Percentiles rank a stretch among this genome's conserved stretches.
Evolutionary conservation across 2,113 vertebrate species (phyloP).

Genomic region (Okapia johnstoni): DNA sequence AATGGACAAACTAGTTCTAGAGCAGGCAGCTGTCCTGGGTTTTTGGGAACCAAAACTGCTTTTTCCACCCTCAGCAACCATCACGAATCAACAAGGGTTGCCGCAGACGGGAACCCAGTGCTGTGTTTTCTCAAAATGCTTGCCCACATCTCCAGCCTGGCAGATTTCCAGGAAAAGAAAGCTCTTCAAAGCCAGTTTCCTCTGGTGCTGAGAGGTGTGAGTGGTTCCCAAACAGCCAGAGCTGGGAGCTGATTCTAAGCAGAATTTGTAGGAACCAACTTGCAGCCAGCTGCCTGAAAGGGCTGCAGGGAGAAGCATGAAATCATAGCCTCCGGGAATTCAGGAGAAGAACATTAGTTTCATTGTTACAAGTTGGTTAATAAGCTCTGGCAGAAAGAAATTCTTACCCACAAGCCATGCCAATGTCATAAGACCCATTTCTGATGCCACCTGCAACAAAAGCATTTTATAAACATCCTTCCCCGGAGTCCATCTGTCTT

Average conservation of each 20-base stretch:
- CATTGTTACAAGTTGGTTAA: neutral
- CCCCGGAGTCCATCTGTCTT: neutral
- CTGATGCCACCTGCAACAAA: conserved; percentile 92
- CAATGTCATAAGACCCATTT: conserved; percentile 90
- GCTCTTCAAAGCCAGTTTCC: neutral
- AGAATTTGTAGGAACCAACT: neutral
- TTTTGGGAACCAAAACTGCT: neutral
- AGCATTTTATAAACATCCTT: conserved; percentile 56
- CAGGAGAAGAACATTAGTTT: conserved; percentile 9
- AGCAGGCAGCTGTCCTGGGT: neutral
- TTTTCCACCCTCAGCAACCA: neutral
- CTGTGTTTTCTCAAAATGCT: neutral
- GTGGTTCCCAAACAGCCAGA: neutral
- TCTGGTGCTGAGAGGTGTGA: neutral
- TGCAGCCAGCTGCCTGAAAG: neutral
- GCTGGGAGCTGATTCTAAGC: neutral
- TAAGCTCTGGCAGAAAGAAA: neutral
- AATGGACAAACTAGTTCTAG: neutral
- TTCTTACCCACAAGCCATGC: conserved; percentile 95
- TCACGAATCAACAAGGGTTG: neutral
- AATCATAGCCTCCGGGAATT: neutral
- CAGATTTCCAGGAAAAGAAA: neutral
- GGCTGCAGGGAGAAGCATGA: neutral
- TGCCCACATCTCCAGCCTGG: neutral
- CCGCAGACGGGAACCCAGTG: neutral